phyloP scores from a whole-genome alignment of 2,113 vertebrate species.

The Pygoscelis antarcticus region DNA sequence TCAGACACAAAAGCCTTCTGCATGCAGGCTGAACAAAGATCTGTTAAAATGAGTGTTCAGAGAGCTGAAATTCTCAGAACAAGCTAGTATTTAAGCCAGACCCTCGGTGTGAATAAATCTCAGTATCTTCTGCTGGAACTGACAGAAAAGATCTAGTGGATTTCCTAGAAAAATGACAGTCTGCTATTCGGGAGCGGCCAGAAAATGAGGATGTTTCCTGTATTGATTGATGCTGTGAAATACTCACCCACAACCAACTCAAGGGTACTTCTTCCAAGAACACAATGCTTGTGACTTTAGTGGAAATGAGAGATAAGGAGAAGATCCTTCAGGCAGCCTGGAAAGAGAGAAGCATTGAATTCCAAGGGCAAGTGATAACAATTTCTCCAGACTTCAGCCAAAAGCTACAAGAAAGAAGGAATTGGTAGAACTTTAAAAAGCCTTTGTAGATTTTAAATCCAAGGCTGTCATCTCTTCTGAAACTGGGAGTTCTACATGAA shows the following conservation, averaged over 20 bases:
- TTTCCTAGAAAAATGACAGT: slow-evolving; percentile 38
- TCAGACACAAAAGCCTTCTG: neutral
- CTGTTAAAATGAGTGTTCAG: neutral
- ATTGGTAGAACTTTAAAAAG: slow-evolving; percentile 58
- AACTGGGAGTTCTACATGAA: slow-evolving; percentile 14
- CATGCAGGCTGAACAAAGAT: neutral
- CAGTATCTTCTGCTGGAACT: neutral
- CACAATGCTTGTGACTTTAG: slow-evolving; percentile 66
- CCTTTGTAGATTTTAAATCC: slow-evolving; percentile 57
- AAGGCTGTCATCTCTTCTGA: slow-evolving; percentile 22
- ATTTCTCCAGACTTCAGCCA: slow-evolving; percentile 69
- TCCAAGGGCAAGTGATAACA: slow-evolving; percentile 69
- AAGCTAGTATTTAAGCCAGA: neutral
- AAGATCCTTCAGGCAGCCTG: slow-evolving; percentile 68
- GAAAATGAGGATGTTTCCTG: slow-evolving; percentile 23
- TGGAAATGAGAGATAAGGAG: slow-evolving; percentile 69
- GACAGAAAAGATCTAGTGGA: slow-evolving; percentile 33
- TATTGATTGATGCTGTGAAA: slow-evolving; percentile 54
- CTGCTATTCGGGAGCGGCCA: slow-evolving; percentile 14
- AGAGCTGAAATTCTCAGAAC: neutral
- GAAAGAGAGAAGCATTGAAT: slow-evolving; percentile 61
- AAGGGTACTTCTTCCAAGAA: slow-evolving; percentile 65
- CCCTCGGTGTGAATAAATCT: neutral
- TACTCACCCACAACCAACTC: slow-evolving; percentile 59
- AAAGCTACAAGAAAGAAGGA: slow-evolving; percentile 47